These are phyloP conservation scores for Cyanocitta stelleri DNA, from an alignment of 2,113 vertebrate genomes.

Conservation along the genomic window DNA sequence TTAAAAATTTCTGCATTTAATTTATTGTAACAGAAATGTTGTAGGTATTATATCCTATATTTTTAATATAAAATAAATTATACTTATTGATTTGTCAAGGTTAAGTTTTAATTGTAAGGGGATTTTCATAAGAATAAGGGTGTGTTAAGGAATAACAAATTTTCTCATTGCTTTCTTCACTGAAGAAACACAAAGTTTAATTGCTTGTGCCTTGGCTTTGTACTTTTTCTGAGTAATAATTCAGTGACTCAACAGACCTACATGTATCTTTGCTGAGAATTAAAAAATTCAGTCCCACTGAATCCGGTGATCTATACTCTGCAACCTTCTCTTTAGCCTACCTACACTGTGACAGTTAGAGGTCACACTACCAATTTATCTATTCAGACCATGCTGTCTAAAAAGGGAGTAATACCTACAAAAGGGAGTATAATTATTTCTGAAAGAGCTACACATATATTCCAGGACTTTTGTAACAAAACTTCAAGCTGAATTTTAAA, in stretches of 20 bases:
- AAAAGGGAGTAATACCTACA: not conserved
- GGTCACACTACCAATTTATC: not conserved
- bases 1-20: not conserved
- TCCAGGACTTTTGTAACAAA: not conserved
- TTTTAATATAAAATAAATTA: not conserved
- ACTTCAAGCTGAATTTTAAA: not conserved
- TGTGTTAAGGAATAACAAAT: not conserved
- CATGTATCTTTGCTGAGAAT: not conserved
- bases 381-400: not conserved
- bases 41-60: not conserved
- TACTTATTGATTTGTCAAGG: not conserved
- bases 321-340: conserved; percentile 9
- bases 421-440: not conserved
- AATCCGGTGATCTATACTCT: not conserved
- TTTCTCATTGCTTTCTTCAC: not conserved
- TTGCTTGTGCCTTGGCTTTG: not conserved
- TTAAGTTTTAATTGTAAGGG: not conserved
- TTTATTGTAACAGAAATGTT: not conserved
- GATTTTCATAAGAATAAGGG: not conserved
- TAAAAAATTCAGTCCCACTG: not conserved
- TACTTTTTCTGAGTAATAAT: not conserved
- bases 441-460: not conserved
- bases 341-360: not conserved
- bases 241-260: not conserved
- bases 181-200: not conserved